phyloP scores from a whole-genome alignment of 1,140 invertebrate genomes.

The Trichonephila clavata region DNA sequence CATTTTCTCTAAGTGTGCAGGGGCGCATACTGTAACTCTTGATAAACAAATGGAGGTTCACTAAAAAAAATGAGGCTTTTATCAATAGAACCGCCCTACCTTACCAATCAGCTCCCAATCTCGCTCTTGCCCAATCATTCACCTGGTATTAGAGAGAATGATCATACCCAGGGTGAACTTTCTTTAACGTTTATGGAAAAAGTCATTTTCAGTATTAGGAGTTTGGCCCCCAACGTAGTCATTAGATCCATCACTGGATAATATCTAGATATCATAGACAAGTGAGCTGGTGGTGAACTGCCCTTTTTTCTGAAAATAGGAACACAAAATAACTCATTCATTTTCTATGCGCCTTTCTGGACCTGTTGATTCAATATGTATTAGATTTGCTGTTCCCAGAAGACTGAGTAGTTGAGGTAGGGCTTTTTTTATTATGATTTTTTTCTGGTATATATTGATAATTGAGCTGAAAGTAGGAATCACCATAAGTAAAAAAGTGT shows the following conservation, averaged over 20 bases:
- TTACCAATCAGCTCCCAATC: constrained; percentile 43
- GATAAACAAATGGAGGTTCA: constrained; percentile 73
- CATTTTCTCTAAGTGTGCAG: constrained; percentile 74
- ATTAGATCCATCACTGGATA: constrained; percentile 64
- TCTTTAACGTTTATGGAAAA: constrained; percentile 71
- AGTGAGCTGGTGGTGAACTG: background rate
- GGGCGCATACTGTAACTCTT: constrained; percentile 63
- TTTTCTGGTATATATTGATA: background rate
- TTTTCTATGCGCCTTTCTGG: background rate
- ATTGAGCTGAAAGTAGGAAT: background rate
- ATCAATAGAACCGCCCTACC: constrained; percentile 56
- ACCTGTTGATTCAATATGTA: constrained; percentile 59
- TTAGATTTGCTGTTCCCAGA: background rate
- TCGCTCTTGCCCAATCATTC: constrained; percentile 67
- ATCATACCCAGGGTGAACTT: constrained; percentile 45
- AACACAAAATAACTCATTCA: constrained; percentile 52
- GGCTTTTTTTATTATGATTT: background rate
- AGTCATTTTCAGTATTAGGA: constrained; percentile 73
- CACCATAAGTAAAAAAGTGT: no score
- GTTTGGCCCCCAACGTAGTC: constrained; percentile 14
- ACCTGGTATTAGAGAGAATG: constrained; percentile 55
- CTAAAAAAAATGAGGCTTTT: constrained; percentile 55
- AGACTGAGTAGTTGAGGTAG: background rate
- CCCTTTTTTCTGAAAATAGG: constrained; percentile 30
- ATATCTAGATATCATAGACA: constrained; percentile 57